A percentile compares a stretch with the other conserved stretches of the same genome.
Evolutionary conservation across 2,113 vertebrate genomes (phyloP).

Genomic region (Neoarius graeffei): DNA sequence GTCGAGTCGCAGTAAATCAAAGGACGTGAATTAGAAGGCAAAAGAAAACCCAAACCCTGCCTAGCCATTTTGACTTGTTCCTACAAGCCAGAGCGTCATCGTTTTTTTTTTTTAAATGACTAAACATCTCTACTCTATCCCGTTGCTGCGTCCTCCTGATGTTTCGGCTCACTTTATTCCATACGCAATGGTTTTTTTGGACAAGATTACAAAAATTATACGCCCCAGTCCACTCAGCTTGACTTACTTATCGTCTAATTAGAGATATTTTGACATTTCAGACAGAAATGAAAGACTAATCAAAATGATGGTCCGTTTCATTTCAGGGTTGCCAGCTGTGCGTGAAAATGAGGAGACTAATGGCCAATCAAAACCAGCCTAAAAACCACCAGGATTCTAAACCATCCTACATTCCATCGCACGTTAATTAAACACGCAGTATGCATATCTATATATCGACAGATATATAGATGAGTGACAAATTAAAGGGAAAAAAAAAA

Average conservation of each 20-base stretch:
- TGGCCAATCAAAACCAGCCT: neutral
- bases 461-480: neutral
- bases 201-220: neutral
- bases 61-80: conserved; percentile 11
- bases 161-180: neutral
- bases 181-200: neutral
- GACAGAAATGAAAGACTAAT: neutral
- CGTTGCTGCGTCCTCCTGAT: too few relatives aligned
- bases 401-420: neutral
- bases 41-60: conserved; percentile 10
- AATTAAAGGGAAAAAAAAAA: neutral
- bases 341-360: neutral
- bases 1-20: conserved; percentile 3
- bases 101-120: neutral
- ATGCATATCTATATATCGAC: too few relatives aligned
- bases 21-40: neutral
- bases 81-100: conserved; percentile 2
- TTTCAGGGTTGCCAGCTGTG: conserved; percentile 6
- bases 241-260: neutral
- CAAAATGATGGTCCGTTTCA: conserved; percentile 10
- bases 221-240: neutral
- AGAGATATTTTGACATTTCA: neutral
- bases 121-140: neutral
- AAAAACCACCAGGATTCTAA: neutral
- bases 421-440: too few relatives aligned